Evolutionary conservation across 2,113 vertebrate species (phyloP).

Genomic region (Pterophyllum scalare): DNA sequence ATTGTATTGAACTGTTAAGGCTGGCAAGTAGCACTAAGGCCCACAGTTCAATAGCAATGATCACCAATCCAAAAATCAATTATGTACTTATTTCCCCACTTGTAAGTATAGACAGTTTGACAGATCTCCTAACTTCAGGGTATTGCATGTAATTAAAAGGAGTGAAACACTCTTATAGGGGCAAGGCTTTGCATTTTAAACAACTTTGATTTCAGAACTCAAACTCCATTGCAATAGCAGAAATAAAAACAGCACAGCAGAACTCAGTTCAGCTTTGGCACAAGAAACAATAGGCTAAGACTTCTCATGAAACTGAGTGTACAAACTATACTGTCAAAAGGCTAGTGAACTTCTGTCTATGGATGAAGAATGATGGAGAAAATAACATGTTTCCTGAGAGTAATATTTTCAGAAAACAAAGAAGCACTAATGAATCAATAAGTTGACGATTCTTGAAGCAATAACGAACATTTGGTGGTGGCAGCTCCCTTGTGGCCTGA

Average conservation of each 20-base stretch:
- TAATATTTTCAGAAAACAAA: neutral
- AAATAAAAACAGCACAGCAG: neutral
- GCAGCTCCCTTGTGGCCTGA: slow-evolving; percentile 25
- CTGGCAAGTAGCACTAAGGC: slow-evolving; percentile 20
- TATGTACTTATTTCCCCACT: slow-evolving; percentile 67
- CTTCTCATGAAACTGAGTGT: neutral
- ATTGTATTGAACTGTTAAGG: slow-evolving; percentile 37
- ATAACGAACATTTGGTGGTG: slow-evolving; percentile 29
- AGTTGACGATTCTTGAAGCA: slow-evolving; percentile 29
- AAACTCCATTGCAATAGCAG: slow-evolving; percentile 3
- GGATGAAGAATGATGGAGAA: slow-evolving; percentile 36
- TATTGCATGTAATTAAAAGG: slow-evolving; percentile 62
- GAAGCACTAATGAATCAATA: slow-evolving; percentile 28
- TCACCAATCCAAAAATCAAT: slow-evolving; percentile 73
- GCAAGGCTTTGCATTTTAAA: slow-evolving; percentile 49
- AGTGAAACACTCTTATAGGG: slow-evolving; percentile 22
- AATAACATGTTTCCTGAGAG: slow-evolving; percentile 45
- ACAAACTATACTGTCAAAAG: slow-evolving; percentile 33
- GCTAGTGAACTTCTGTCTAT: slow-evolving; percentile 59
- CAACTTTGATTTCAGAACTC: slow-evolving; percentile 24
- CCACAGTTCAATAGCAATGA: slow-evolving; percentile 74
- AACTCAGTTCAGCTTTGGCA: slow-evolving; percentile 39
- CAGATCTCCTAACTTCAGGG: slow-evolving; percentile 71
- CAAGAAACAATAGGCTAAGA: slow-evolving; percentile 31
- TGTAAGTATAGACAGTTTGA: slow-evolving; percentile 73